These are phyloP conservation scores for Sebastes wilsoni DNA, from an alignment of 2,797 vertebrate genomes.

Conservation along the genomic window DNA sequence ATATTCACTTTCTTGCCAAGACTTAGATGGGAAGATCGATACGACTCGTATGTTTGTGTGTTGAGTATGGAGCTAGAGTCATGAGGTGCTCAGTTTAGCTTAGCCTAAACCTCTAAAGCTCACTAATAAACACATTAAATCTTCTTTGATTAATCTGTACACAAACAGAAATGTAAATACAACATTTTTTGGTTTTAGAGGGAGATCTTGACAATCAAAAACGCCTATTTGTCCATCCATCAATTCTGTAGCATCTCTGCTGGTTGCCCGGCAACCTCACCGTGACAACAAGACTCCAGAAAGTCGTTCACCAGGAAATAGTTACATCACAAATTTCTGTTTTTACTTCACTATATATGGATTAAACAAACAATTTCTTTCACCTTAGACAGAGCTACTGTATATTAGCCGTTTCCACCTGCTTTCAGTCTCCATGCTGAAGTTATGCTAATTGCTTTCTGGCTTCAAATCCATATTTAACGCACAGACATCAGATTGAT, in stretches of 20 bases:
- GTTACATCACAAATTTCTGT: background rate
- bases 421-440: background rate
- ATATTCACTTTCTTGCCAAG: background rate
- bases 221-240: background rate
- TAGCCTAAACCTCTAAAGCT: background rate
- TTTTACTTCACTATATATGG: background rate
- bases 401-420: background rate
- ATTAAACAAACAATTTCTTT: background rate
- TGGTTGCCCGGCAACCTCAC: too few relatives aligned
- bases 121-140: background rate
- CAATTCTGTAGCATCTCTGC: background rate
- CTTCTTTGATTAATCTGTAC: background rate
- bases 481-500: background rate
- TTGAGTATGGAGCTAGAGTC: background rate
- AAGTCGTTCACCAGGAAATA: background rate
- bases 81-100: background rate
- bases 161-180: background rate
- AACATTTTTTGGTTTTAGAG: background rate
- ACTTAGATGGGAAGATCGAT: background rate
- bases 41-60: background rate
- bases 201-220: background rate
- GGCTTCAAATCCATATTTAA: background rate
- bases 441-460: background rate
- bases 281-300: background rate
- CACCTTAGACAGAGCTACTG: background rate